Conservation (phyloP, 2,113 vertebrate genomes). For the Syngnathus floridae region DNA sequence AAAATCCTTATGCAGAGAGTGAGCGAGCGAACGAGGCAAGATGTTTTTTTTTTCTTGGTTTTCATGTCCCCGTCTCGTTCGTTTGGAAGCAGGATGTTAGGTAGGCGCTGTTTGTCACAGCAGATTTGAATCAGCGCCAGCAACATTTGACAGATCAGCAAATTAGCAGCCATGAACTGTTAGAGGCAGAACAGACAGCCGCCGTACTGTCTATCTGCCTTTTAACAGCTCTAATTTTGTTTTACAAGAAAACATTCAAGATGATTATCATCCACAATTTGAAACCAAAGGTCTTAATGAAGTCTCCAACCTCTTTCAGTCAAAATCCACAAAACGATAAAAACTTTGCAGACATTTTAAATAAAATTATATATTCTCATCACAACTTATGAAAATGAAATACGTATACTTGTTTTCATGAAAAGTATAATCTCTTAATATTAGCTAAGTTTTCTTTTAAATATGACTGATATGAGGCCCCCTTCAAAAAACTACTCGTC, state of each 20-base stretch:
- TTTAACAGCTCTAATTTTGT: background rate
- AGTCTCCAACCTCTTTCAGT: too few relatives aligned
- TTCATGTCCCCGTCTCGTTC: conserved; percentile 6
- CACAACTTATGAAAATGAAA: too few relatives aligned
- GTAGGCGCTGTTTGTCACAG: conserved; percentile 12
- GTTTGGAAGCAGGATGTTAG: conserved; percentile 19
- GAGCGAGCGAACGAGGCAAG: background rate
- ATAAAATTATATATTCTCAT: background rate
- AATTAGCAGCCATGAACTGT: conserved; percentile 18
- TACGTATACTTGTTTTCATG: too few relatives aligned
- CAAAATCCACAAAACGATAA: too few relatives aligned
- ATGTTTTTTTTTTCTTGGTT: background rate
- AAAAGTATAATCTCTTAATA: too few relatives aligned
- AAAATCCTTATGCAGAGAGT: conserved; percentile 26
- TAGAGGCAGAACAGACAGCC: conserved; percentile 2
- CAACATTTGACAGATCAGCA: conserved; percentile 22
- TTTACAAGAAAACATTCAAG: too few relatives aligned
- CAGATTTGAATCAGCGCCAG: conserved; percentile 16
- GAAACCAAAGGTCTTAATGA: background rate
- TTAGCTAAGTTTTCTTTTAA: too few relatives aligned
- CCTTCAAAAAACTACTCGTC: too few relatives aligned
- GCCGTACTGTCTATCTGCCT: background rate
- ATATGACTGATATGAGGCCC: too few relatives aligned
- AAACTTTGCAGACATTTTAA: too few relatives aligned
- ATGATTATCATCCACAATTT: background rate